These are phyloP conservation scores for Neopelma chrysocephalum DNA, from an alignment of 2,797 vertebrate genomes.

Conservation along the genomic window DNA sequence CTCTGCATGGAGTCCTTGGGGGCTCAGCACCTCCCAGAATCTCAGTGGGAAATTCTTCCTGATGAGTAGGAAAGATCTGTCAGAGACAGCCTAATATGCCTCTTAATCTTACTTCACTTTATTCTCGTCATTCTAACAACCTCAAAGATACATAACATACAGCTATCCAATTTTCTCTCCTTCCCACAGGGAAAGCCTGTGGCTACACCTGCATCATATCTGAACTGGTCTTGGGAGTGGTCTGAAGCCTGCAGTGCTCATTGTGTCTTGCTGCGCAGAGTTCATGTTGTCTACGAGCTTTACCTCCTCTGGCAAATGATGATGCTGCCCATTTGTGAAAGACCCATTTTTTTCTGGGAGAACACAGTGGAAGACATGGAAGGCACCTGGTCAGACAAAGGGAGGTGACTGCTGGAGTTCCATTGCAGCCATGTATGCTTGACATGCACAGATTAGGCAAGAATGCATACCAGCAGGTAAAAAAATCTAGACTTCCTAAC, in stretches of 20 bases:
- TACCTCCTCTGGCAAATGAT: background rate
- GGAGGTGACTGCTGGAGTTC: background rate
- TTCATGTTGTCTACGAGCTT: background rate
- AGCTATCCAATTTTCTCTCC: background rate
- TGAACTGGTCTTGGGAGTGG: background rate
- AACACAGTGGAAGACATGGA: background rate
- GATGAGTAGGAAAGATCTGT: background rate
- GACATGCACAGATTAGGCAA: background rate
- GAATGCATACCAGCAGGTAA: background rate
- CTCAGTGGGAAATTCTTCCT: background rate
- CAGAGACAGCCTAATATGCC: background rate
- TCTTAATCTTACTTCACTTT: slow-evolving; percentile 23
- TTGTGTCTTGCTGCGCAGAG: background rate
- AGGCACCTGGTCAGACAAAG: background rate
- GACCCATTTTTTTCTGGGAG: background rate
- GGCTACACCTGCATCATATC: background rate
- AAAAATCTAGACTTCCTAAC: background rate
- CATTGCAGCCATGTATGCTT: background rate
- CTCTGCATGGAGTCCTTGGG: background rate
- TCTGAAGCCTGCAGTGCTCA: background rate
- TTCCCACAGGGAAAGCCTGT: slow-evolving; percentile 3
- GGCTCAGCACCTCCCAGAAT: background rate
- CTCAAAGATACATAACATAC: background rate
- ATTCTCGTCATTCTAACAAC: background rate
- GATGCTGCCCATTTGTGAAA: background rate